Conservation (phyloP, 35 echinoderm and acorn worm genomes). For the Holothuria glaberrima region DNA sequence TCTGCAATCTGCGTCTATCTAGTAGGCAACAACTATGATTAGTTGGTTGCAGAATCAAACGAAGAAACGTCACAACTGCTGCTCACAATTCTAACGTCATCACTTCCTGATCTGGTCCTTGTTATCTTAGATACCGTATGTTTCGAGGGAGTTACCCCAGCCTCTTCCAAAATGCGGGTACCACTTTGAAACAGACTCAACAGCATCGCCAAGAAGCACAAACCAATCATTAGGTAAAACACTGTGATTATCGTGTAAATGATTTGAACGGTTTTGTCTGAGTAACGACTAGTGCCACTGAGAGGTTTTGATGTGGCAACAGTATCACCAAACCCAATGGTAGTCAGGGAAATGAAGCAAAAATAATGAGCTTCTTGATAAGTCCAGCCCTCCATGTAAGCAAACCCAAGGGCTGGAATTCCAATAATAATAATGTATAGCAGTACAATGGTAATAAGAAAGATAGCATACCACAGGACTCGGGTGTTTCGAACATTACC, state of each 20-base stretch:
- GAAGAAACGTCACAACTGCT: too few species aligned
- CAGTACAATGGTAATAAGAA: background rate
- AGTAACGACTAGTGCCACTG: background rate
- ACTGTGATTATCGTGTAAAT: slow-evolving; percentile 16
- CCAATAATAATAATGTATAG: slow-evolving; percentile 47
- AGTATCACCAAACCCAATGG: slow-evolving; percentile 66
- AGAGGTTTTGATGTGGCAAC: slow-evolving; percentile 2
- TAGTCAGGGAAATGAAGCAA: slow-evolving; percentile 64
- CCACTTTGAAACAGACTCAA: slow-evolving; percentile 20
- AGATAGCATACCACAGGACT: slow-evolving; percentile 13
- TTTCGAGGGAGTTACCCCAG: background rate
- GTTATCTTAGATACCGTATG: background rate
- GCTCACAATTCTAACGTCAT: background rate
- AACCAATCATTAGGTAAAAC: slow-evolving; percentile 20
- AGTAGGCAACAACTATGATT: too few species aligned
- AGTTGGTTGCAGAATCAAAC: too few species aligned
- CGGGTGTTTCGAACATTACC: background rate
- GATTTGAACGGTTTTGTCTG: background rate
- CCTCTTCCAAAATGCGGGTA: background rate
- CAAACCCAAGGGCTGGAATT: slow-evolving; percentile 26
- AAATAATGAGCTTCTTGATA: slow-evolving; percentile 47
- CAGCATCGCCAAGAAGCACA: slow-evolving; percentile 14
- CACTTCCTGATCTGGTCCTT: too few species aligned
- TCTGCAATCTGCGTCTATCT: too few species aligned
- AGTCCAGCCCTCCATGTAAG: slow-evolving; percentile 49